A percentile compares a stretch with the other conserved stretches of the same genome.
These are phyloP conservation scores for Huso huso DNA, from an alignment of 2,797 vertebrate species.

Conservation along the genomic window DNA sequence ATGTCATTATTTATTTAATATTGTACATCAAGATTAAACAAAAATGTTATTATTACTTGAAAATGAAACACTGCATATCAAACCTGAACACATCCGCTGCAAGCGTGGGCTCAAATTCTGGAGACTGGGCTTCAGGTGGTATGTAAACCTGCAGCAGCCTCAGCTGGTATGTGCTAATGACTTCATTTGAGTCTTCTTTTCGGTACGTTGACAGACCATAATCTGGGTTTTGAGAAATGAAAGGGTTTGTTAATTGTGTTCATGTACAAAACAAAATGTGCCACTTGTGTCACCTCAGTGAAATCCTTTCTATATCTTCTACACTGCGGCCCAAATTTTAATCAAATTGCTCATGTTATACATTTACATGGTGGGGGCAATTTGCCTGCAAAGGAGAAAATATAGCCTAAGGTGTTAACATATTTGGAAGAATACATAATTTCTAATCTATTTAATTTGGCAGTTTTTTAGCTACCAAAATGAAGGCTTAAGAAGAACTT, in stretches of 20 bases:
- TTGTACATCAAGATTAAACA: not conserved
- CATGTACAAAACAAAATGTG: constrained; percentile 18
- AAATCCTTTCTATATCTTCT: no score
- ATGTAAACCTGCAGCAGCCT: constrained; percentile 55
- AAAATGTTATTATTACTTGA: not conserved
- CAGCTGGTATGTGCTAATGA: constrained; percentile 50
- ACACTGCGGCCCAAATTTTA: no score
- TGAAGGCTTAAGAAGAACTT: no score
- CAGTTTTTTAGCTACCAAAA: no score
- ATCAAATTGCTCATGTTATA: no score
- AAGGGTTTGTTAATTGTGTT: no score
- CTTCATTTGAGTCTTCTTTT: constrained; percentile 50
- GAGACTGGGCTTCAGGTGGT: constrained; percentile 58
- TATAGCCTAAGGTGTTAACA: no score
- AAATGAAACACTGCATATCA: not conserved
- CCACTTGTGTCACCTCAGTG: no score
- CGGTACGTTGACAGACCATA: constrained; percentile 65
- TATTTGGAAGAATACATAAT: no score
- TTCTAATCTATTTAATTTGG: no score
- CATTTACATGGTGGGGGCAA: no score
- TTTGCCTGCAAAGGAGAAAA: no score
- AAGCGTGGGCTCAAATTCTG: constrained; percentile 52
- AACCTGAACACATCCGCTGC: constrained; percentile 68
- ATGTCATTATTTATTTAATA: not conserved
- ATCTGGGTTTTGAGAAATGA: constrained; percentile 42